Base-by-base conservation (phyloP, 2,113 vertebrate genomes). In the Periophthalmodon schlosseri region DNA sequence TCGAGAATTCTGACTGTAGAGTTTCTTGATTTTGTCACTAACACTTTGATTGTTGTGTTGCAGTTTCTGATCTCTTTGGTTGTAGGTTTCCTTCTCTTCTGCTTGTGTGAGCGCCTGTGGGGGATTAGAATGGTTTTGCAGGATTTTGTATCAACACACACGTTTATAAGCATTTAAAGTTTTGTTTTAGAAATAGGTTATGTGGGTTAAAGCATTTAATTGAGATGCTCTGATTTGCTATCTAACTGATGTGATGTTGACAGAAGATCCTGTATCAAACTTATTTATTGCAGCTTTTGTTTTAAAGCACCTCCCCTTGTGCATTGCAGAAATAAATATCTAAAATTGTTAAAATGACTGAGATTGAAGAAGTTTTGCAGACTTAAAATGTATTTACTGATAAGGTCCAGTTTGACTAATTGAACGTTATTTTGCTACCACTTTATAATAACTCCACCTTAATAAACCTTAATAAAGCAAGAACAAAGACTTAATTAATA, bases 11-110 rank as follows among this genome's bases (percentile, higher is more conserved):
- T 74, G 70, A 75, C 54, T 2, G 1, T 9, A 64, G 68, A 56
- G 70, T 46, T 21, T 78, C 76, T 84, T 76, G 39, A 76, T 79
- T 84, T 84, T 76, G 70, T 63, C 72, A 77, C 77, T 87, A 87
- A 88, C 81, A 70, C 74, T 75, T 77, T 76, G 64, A 85, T 23
- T 69, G 15, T 75, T 76, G 68, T 85, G 74, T 80, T 77, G 11
- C 73, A 70, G 71, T 72, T 61, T 74, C 21, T 70, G 68, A 84
- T 54, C 66, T 69, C 28, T 80, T 69, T 18, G 65, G 72, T 76
- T 52, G 24, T 74, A 46, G 34, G 57, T 63, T 63, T 21, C 10
- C 28, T 58, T 47, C 16, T 47, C 50, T 68, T 49, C 50, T 83
- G 49, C 83, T 21, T 58, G 60, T 82, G 79, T 80, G 78, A 80